Conservation (phyloP, 1,140 invertebrate genomes). For the Aphelinus certus region DNA sequence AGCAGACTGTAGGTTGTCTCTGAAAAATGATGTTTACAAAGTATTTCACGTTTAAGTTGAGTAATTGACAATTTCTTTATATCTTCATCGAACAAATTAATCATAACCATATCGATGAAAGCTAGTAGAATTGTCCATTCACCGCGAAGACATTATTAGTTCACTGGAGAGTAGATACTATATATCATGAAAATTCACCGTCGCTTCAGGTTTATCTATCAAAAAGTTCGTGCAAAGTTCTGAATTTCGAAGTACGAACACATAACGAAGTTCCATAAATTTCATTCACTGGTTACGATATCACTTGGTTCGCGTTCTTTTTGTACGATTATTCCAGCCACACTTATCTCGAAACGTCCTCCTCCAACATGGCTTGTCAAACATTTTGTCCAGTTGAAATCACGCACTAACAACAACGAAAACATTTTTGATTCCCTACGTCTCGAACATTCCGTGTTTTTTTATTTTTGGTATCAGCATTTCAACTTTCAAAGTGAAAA, state of each 20-base stretch:
- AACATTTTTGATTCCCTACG: conserved; percentile 18
- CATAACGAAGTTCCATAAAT: background rate
- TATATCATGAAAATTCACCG: too few species aligned
- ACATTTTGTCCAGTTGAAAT: conserved; percentile 18
- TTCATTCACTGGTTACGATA: background rate
- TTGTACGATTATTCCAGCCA: conserved; percentile 6
- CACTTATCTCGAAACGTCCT: background rate
- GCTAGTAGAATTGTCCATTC: too few species aligned
- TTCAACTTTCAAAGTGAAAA: conserved; percentile 22
- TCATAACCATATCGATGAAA: too few species aligned
- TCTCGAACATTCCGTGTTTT: background rate
- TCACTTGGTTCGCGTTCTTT: background rate
- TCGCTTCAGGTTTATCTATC: too few species aligned
- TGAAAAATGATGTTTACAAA: conserved; percentile 23
- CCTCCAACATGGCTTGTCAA: background rate
- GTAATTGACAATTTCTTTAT: background rate
- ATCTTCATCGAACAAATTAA: background rate
- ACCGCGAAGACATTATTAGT: too few species aligned
- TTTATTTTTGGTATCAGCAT: conserved; percentile 17
- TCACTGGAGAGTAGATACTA: too few species aligned
- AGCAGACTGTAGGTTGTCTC: conserved; percentile 11
- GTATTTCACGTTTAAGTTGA: background rate
- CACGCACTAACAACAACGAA: conserved; percentile 36
- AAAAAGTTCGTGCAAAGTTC: too few species aligned
- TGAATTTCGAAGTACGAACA: too few species aligned